Evolutionary conservation across 2,888 invertebrate genomes (phyloP).

Genomic region (Sylvicola cinctus): DNA sequence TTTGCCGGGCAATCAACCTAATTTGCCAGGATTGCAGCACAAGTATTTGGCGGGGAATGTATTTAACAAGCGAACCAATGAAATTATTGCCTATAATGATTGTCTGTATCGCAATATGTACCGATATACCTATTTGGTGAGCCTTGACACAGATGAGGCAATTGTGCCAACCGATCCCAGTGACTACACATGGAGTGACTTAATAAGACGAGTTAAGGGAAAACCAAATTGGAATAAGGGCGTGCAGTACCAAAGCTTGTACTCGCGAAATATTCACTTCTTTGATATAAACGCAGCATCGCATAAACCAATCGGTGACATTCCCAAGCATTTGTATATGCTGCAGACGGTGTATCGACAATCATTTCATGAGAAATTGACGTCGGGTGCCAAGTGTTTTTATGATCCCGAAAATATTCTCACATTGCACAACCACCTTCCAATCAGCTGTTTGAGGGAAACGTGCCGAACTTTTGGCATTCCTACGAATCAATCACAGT

Average conservation of each 20-base stretch:
- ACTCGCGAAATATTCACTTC: constrained; percentile 83
- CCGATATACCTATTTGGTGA: constrained; percentile 71
- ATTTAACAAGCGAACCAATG: constrained; percentile 85
- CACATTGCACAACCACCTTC: constrained; percentile 83
- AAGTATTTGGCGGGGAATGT: constrained; percentile 77
- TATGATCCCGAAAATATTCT: constrained; percentile 78
- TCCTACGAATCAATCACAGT: constrained; percentile 60
- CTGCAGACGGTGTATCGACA: constrained; percentile 78
- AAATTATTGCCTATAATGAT: constrained; percentile 90
- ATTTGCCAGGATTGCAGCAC: constrained; percentile 72
- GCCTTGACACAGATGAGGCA: constrained; percentile 85
- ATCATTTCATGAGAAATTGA: constrained; percentile 79
- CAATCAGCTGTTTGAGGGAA: constrained; percentile 67
- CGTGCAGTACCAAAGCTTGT: constrained; percentile 45
- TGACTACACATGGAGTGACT: constrained; percentile 46
- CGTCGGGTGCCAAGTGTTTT: constrained; percentile 85
- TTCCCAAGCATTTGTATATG: constrained; percentile 83
- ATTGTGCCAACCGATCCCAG: constrained; percentile 67
- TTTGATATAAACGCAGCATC: constrained; percentile 66
- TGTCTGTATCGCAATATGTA: constrained; percentile 86
- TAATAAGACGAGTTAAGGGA: constrained; percentile 50
- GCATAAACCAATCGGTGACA: constrained; percentile 59
- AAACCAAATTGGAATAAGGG: constrained; percentile 45
- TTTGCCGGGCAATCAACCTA: constrained; percentile 76
- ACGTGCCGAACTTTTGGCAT: constrained; percentile 70